Evolutionary conservation across 2,113 vertebrate species (phyloP), one percentile per base, ranked within the genome.

Genomic region (Coreoperca whiteheadi): DNA sequence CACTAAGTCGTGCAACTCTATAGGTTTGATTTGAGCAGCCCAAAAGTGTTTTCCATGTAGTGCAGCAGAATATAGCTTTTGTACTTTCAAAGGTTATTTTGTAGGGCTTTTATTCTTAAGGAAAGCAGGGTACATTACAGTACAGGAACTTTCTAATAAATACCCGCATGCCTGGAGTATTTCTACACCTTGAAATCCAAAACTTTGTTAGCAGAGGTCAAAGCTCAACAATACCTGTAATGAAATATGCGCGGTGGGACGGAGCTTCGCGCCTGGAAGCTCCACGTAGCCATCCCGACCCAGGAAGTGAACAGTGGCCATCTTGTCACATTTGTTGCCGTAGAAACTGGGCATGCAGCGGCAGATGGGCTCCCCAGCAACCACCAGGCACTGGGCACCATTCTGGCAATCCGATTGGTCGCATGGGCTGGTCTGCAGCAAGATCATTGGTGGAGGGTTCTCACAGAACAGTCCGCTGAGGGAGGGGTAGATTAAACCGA

Each of bases 341-440:
- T 96, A 97, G 41, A 98, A 99, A 87, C 98, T 96, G 0, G 97
- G 97, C 4, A 97, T 94, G 89, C 98, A 99, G 88, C 97, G 97
- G 85, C 98, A 99, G 71, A 97, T 88, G 0, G 98, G 98, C 86
- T 99, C 98, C 0, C 96, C 96, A 8, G 97, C 95, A 1, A 92
- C 94, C 30, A 98, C 92, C 23, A 99, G 95, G 94, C 98, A 99
- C 92, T 97, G 97, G 0, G 97, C 97, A 0, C 97, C 96, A 0
- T 99, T 97, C 94, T 98, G 98, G 93, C 98, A 99, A 60, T 99
- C 98, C 0, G 96, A 96, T 75, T 99, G 96, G 91, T 99, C 98
- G 0, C 98, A 99, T 0, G 98, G 98, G 90, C 98, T 99, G 1
- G 98, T 99, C 94, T 99, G 98, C 66, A 99, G 97, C 91, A 99